Evolutionary conservation across 2,888 invertebrate species (phyloP).

Genomic region (Tuta absoluta): DNA sequence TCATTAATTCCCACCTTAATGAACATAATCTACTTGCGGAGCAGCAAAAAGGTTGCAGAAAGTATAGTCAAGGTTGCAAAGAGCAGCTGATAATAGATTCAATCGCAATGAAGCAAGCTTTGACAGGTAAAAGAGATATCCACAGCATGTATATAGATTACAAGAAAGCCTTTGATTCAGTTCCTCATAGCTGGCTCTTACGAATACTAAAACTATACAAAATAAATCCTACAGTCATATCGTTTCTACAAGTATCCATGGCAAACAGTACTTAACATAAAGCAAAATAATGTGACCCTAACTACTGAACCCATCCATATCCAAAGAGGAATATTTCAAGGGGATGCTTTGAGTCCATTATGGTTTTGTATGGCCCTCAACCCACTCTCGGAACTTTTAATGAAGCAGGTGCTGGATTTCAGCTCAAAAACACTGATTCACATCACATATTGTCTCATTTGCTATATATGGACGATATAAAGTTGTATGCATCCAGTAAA

Average conservation of each 20-base stretch:
- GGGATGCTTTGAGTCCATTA: slow-evolving; percentile 32
- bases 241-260: neutral
- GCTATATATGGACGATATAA: slow-evolving; percentile 35
- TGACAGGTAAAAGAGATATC: slow-evolving; percentile 26
- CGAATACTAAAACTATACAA: slow-evolving; percentile 8
- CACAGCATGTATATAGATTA: slow-evolving; percentile 3
- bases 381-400: slow-evolving; percentile 27
- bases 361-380: too few species aligned
- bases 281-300: neutral
- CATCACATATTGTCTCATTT: slow-evolving; percentile 13
- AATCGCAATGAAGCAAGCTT: slow-evolving; percentile 29
- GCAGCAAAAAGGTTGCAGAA: too few species aligned
- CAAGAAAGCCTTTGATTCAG: slow-evolving; percentile 17
- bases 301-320: slow-evolving; percentile 20
- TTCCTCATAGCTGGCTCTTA: slow-evolving; percentile 26
- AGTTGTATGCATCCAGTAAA: slow-evolving; percentile 26
- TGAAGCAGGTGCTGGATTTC: slow-evolving; percentile 14
- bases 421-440: slow-evolving; percentile 10
- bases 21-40: too few species aligned
- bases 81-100: too few species aligned
- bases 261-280: slow-evolving; percentile 27
- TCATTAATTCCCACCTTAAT: slow-evolving; percentile 24
- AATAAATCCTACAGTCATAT: neutral
- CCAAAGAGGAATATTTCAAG: slow-evolving; percentile 26
- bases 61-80: too few species aligned